Evolutionary conservation across 2,888 invertebrate genomes (phyloP), one percentile per base, ranked within the genome.

Genomic region (Eilema depressum): DNA sequence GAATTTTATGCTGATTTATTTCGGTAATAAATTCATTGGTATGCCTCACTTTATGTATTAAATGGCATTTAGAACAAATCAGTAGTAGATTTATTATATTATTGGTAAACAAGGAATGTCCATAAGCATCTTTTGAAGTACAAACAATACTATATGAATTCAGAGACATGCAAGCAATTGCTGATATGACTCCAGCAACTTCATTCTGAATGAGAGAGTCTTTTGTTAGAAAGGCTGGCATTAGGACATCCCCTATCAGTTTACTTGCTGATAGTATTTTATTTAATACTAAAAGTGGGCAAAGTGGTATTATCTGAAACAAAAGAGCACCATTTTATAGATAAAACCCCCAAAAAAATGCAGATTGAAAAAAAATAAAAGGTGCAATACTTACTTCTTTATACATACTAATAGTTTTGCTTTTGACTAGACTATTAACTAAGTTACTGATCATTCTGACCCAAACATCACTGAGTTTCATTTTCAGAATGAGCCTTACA

Each of bases 181-280:
- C 85, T 60, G 92, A 89, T 68, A 95, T 66, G 4, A 86, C 76
- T 72, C 81, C 71, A 3, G 86, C 76, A 8, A 95, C 78, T 73
- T 85, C 81, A 66, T 80, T 86, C 73, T 94, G 93, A n/a, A 91
- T 64, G 5, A 83, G 84, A 62, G 73, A 53, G 61, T 93, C 85
- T 82, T 92, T 94, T 28, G 87, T 88, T 23, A 92, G 82, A 67
- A 95, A 90, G 2, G 91, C 92, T 71, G 95, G 94, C 85, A 95
- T 90, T 14, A 95, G 79, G 66, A 94, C 83, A 41, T 95, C 94
- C 28, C 91, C 91, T 60, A 95, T 92, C 12, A 95, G 76, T 82
- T 92, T 94, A 75, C 94, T 92, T 59, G 91, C 85, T 41, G 93
- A 89, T 57, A 85, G 83, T 10, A 88, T 83, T 83, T 92, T 92